These are phyloP conservation scores for Ostrea denselamellosa DNA, from an alignment of 1,140 invertebrate species.

Conservation along the genomic window DNA sequence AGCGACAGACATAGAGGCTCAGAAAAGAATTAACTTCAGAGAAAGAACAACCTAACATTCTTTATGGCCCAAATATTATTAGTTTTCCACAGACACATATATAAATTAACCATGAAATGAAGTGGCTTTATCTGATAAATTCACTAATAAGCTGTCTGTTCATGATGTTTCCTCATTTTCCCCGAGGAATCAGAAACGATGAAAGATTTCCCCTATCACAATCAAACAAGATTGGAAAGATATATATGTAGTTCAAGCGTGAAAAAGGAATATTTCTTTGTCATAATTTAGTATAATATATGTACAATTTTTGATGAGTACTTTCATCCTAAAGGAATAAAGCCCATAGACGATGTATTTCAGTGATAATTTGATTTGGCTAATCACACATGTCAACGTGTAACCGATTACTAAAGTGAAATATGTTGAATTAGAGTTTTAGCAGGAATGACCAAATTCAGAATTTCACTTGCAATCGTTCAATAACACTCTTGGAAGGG, in stretches of 20 bases:
- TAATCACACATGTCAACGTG: too few relatives aligned
- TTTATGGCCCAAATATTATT: conserved; percentile 33
- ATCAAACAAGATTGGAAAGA: neutral
- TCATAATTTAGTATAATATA: neutral
- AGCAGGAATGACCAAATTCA: neutral
- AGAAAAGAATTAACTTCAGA: conserved; percentile 15
- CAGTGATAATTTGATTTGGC: neutral
- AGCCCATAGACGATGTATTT: too few relatives aligned
- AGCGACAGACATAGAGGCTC: neutral
- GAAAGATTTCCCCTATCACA: neutral
- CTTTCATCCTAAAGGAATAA: too few relatives aligned
- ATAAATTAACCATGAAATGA: conserved; percentile 38
- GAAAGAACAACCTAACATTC: conserved; percentile 1
- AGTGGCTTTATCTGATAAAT: conserved; percentile 35
- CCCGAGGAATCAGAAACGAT: neutral
- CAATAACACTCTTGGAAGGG: neutral
- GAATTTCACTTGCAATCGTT: neutral
- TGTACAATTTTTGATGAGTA: too few relatives aligned
- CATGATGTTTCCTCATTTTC: neutral
- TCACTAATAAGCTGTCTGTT: conserved; percentile 17
- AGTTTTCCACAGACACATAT: conserved; percentile 26
- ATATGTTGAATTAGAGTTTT: too few relatives aligned
- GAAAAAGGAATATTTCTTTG: neutral
- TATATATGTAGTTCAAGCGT: conserved; percentile 1
- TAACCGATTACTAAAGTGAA: too few relatives aligned